These are phyloP conservation scores for Novumbra hubbsi DNA, from an alignment of 2,797 vertebrate genomes.

Conservation along the genomic window DNA sequence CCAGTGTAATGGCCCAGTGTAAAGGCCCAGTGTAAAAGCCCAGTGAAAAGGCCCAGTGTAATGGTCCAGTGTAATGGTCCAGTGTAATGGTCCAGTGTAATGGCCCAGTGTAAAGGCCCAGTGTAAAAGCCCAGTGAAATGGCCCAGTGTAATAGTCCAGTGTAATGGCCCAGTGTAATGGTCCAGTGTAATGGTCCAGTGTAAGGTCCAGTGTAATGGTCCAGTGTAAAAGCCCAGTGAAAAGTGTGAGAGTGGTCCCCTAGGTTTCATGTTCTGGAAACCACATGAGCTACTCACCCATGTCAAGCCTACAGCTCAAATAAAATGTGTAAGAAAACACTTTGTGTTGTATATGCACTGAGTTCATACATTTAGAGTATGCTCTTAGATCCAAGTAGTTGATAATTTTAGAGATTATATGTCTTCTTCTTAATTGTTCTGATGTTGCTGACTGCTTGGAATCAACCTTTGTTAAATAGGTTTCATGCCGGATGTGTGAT, in stretches of 20 bases:
- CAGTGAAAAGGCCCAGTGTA: no score
- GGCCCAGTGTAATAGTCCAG: no score
- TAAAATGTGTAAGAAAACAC: neutral
- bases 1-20: slow-evolving; percentile 9
- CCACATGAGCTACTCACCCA: slow-evolving; percentile 23
- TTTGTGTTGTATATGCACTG: neutral
- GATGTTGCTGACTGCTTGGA: slow-evolving; percentile 24
- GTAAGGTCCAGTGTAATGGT: no score
- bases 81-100: no score
- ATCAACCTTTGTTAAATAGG: slow-evolving; percentile 29
- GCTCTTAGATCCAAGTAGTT: neutral
- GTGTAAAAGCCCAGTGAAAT: no score
- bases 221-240: slow-evolving; percentile 18
- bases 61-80: no score
- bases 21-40: no score
- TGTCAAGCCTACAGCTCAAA: slow-evolving; percentile 10
- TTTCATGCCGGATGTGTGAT: slow-evolving; percentile 31
- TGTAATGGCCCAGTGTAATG: no score
- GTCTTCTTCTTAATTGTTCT: neutral
- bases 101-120: no score
- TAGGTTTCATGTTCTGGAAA: slow-evolving; percentile 31
- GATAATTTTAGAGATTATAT: neutral
- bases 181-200: no score
- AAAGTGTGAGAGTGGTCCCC: slow-evolving; percentile 8
- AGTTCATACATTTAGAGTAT: neutral